Evolutionary conservation across 2,113 vertebrate genomes (phyloP), one percentile per base, ranked within the genome.

Genomic region (Papio anubis): DNA sequence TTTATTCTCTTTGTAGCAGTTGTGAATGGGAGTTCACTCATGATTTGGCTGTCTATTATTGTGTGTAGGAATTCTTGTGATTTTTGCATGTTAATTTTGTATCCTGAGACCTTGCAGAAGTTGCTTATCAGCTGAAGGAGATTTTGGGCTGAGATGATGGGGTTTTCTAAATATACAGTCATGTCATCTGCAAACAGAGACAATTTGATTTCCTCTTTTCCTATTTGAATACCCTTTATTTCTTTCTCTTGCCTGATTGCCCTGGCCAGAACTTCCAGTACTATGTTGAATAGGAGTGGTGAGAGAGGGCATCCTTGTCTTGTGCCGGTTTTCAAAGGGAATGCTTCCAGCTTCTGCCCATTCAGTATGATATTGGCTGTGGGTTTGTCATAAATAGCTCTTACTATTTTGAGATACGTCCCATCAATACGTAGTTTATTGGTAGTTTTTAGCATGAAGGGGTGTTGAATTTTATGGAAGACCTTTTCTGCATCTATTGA

Each of bases 371-470:
- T 61, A 25, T 61, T 61, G 9, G 59, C 21, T 61, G 23, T 61
- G 59, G 23, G 8, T 61, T 25, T 61, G 23, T 25, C 23, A 61
- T 61, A 61, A 23, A 61, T 61, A 61, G 20, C 59, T 25, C 23
- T 61, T 61, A 61, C 0, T 61, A 23, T 59, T 59, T 59, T 59
- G 57, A 23, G 2, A 10, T 59, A 59, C 0, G 0, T 25, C 0
- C 57, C 9, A 23, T 59, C 57, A 23, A 25, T 25, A 59, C 57
- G 2, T 25, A 25, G 1, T 59, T 59, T 59, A 25, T 59, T 59
- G 57, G 3, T 0, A n/a, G 8, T 30, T 81, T 81, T 52, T 55
- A 38, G 21, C 52, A 81, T 81, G 79, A 81, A 57, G 57, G 20
- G 11, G 21, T 57, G 9, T 55, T 81, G 50, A 57, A 81, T 59